Evolutionary conservation across 2,113 vertebrate species (phyloP).

Genomic region (Ondatra zibethicus): DNA sequence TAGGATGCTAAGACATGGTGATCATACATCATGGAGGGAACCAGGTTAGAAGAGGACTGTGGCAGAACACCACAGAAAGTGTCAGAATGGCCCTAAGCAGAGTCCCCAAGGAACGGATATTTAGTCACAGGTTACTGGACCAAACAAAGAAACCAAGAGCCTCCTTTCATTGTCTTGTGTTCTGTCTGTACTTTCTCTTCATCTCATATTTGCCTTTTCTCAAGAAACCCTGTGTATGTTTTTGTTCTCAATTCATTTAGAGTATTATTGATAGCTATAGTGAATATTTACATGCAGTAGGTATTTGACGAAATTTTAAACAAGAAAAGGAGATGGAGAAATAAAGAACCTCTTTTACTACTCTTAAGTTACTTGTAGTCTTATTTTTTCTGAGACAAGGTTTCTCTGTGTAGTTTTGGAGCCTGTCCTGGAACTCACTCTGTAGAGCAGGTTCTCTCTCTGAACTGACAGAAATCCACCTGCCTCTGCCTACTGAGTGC

Average conservation of each 20-base stretch:
- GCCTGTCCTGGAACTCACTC: too few relatives aligned
- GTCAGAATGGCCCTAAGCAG: not conserved
- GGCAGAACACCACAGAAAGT: not conserved
- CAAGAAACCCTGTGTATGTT: not conserved
- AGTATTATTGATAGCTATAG: not conserved
- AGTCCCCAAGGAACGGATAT: constrained; percentile 57
- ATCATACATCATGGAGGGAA: constrained; percentile 39
- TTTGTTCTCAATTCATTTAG: not conserved
- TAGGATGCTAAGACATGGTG: not conserved
- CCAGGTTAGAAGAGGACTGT: not conserved
- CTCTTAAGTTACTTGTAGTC: not conserved
- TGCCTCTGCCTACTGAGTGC: too few relatives aligned
- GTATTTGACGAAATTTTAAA: not conserved
- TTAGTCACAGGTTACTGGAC: constrained; percentile 50
- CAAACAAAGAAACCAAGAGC: not conserved
- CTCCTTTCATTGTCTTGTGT: not conserved
- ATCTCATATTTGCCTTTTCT: not conserved
- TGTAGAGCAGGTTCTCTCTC: too few relatives aligned
- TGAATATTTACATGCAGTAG: not conserved
- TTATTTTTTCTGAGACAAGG: too few relatives aligned
- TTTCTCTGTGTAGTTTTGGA: too few relatives aligned
- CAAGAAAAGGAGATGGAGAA: not conserved
- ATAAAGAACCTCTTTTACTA: not conserved
- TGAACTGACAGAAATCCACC: too few relatives aligned
- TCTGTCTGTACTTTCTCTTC: constrained; percentile 36